Base-by-base conservation (phyloP, 2,113 vertebrate species). In the Micromys minutus region DNA sequence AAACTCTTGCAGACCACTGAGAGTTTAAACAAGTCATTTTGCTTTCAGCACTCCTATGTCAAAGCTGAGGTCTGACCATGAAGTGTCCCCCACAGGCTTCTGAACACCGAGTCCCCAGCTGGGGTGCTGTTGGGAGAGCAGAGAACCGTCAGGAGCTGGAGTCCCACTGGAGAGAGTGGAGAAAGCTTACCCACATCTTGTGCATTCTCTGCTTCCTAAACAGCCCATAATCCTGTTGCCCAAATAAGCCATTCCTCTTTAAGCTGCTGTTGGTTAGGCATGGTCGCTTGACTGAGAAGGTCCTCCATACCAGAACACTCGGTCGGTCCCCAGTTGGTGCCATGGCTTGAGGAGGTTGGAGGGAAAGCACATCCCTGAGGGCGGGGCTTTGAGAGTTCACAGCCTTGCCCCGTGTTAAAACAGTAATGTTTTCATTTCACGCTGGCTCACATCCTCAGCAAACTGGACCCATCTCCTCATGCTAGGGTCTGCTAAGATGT, bases 381-480 rank as follows among this genome's bases (percentile, higher is more conserved):
- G 6, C 36, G 26, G 36, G 55, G 7, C n/a, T 83, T 59, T 42
- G 12, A 42, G 22, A 29, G n/a, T 29, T 39, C 55, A 42, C 7
- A 4, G 13, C 34, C 36, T 83, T 61, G n/a, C 22, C 22, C 55
- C 79, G 9, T 11, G 12, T 29, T 29, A 42, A 57, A 17, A n/a
- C 9, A 26, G 17, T 65, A 7, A 34, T 8, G 13, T 39, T 55
- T 76, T 55, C 50, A 42, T 42, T 16, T 19, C n/a, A 61, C 10
- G 0, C 4, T 8, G 39, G 36, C 31, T 94, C 22, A 1, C 59
- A 19, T 36, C 57, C 36, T 13, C 6, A 12, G 4, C 1, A 16
- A 29, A 42, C 2, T 6, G 7, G 15, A 17, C 8, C 5, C 16
- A 0, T 11, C 0, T 12, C 69, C n/a, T 83, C 16, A n/a, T 10